These are phyloP conservation scores for Scarus forsteni DNA, from an alignment of 2,797 vertebrate species.

Conservation along the genomic window DNA sequence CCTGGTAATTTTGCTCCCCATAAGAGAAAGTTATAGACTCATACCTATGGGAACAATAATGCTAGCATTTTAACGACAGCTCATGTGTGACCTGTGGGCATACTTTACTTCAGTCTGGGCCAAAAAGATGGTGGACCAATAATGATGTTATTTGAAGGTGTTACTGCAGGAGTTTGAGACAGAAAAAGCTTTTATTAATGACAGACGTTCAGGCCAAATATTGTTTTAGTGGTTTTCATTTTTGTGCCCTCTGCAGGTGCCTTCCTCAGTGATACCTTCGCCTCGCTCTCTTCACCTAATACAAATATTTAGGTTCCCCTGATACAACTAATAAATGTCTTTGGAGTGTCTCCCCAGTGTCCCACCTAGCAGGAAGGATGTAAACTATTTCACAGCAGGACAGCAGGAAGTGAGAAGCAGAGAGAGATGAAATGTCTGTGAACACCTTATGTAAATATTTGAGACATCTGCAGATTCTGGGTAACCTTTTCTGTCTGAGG, in stretches of 20 bases:
- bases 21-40: no score
- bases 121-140: no score
- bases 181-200: slow-evolving; percentile 6
- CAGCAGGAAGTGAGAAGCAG: slow-evolving; percentile 53
- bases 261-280: slow-evolving; percentile 42
- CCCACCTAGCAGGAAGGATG: slow-evolving; percentile 79
- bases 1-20: no score
- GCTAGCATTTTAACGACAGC: no score
- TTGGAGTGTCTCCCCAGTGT: slow-evolving; percentile 76
- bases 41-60: no score
- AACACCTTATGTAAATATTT: slow-evolving; percentile 87
- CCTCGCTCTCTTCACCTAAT: slow-evolving; percentile 52
- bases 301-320: slow-evolving; percentile 85
- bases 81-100: no score
- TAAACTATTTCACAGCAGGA: slow-evolving; percentile 67
- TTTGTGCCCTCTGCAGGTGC: slow-evolving; percentile 50
- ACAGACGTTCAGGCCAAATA: slow-evolving; percentile 21
- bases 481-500: slow-evolving; percentile 71
- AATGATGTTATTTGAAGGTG: background rate
- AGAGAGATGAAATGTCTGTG: slow-evolving; percentile 71
- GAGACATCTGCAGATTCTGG: slow-evolving; percentile 78
- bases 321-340: slow-evolving; percentile 83
- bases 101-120: no score
- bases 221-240: slow-evolving; percentile 42
- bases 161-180: slow-evolving; percentile 57